phyloP scores from a whole-genome alignment of 2,888 invertebrate species.

The Molorchus minor region DNA sequence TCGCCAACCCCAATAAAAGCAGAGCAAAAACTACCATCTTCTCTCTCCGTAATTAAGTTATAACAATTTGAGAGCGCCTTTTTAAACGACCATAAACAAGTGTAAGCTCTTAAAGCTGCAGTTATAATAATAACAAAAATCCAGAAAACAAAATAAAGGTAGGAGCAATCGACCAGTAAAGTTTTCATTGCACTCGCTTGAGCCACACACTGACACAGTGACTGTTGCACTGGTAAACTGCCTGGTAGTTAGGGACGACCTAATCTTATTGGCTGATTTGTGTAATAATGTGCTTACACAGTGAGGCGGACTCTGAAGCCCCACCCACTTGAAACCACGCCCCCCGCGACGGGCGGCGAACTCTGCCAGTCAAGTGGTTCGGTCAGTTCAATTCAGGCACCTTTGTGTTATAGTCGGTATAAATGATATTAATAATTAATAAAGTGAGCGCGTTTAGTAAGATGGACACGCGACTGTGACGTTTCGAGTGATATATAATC shows the following conservation, averaged over 20 bases:
- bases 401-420: constrained; percentile 47
- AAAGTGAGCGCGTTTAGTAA: constrained; percentile 31
- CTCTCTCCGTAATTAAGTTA: constrained; percentile 58
- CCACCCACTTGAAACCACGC: constrained; percentile 38
- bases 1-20: constrained; percentile 41
- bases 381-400: constrained; percentile 53
- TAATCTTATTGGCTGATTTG: constrained; percentile 48
- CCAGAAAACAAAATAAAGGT: constrained; percentile 58
- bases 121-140: constrained; percentile 60
- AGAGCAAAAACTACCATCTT: constrained; percentile 41
- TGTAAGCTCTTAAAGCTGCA: constrained; percentile 60
- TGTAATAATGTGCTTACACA: constrained; percentile 48
- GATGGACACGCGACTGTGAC: constrained; percentile 28
- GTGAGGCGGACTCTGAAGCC: constrained; percentile 42
- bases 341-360: constrained; percentile 33
- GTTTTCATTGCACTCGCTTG: constrained; percentile 1
- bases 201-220: constrained; percentile 2
- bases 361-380: constrained; percentile 46
- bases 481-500: constrained; percentile 24
- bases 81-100: constrained; percentile 60
- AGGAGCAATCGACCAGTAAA: constrained; percentile 42
- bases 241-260: constrained; percentile 46
- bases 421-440: constrained; percentile 35
- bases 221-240: constrained; percentile 40
- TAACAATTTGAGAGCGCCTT: constrained; percentile 60